Conservation (phyloP, 2,888 invertebrate genomes). For the Pandemis corylana region DNA sequence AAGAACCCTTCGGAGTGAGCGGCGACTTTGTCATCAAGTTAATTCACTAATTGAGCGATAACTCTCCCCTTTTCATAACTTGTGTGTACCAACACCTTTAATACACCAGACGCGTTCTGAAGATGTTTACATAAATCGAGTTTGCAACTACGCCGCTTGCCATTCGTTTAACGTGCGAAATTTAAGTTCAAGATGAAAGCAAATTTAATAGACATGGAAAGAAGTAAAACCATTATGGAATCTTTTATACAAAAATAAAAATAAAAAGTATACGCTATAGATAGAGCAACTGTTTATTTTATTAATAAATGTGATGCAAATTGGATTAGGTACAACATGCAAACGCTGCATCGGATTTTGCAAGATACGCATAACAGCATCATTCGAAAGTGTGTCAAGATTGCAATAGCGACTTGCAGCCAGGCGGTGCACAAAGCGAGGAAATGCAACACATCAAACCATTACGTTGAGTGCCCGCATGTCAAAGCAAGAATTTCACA, state of each 20-base stretch:
- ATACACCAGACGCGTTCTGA: conserved; percentile 25
- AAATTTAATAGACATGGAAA: conserved; percentile 3
- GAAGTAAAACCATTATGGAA: conserved; percentile 7
- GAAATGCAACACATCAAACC: conserved; percentile 69
- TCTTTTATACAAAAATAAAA: neutral
- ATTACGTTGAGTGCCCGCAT: conserved; percentile 61
- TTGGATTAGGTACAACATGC: conserved; percentile 53
- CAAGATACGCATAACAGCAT: conserved; percentile 79
- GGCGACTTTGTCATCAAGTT: conserved; percentile 57
- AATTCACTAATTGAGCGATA: conserved; percentile 58
- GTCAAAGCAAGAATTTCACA: conserved; percentile 34
- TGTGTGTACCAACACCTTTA: conserved; percentile 30
- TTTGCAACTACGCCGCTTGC: conserved; percentile 35
- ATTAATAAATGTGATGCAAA: conserved; percentile 44
- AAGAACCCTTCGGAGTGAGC: conserved; percentile 46
- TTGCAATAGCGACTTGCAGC: conserved; percentile 72
- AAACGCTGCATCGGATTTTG: conserved; percentile 74
- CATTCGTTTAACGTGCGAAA: conserved; percentile 29
- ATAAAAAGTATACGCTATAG: neutral
- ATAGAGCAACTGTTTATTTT: conserved; percentile 1
- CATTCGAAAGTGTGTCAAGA: conserved; percentile 84
- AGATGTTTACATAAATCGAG: conserved; percentile 41
- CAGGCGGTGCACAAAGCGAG: conserved; percentile 67
- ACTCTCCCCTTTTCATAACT: conserved; percentile 41
- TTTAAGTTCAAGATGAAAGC: conserved; percentile 25